Percentiles rank a stretch among this genome's conserved stretches.
Evolutionary conservation across 2,888 invertebrate genomes (phyloP).

Genomic region (Abscondita cerata): DNA sequence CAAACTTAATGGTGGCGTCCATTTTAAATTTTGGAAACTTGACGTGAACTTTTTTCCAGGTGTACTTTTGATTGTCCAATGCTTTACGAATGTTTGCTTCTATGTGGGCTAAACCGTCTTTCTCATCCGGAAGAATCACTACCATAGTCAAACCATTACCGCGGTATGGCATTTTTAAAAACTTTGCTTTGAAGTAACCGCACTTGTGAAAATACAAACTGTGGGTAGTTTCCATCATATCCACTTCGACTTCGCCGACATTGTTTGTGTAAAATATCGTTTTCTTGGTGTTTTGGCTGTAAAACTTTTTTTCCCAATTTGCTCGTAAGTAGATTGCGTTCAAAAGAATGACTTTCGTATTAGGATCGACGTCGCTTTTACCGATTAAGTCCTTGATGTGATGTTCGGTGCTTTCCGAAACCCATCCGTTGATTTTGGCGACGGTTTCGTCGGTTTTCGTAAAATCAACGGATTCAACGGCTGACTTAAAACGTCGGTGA

Average conservation of each 20-base stretch:
- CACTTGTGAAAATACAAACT: background rate
- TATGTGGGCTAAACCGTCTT: background rate
- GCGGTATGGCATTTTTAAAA: background rate
- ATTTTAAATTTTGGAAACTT: slow-evolving; percentile 1
- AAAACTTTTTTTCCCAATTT: background rate
- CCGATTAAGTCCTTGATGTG: background rate
- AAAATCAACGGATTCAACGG: background rate
- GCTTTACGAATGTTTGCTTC: background rate
- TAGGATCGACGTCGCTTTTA: background rate
- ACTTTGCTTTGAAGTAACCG: background rate
- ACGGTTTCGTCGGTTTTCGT: background rate
- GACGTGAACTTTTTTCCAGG: background rate
- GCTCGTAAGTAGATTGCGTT: background rate
- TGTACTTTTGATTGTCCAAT: background rate
- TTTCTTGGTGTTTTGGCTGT: background rate
- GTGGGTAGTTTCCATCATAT: background rate
- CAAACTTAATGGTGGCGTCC: background rate
- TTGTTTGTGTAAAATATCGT: slow-evolving; percentile 12
- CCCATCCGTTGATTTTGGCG: background rate
- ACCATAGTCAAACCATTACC: background rate
- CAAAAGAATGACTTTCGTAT: background rate
- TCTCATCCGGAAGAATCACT: background rate
- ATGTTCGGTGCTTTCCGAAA: background rate
- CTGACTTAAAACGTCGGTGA: background rate
- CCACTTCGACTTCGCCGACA: background rate